Base-by-base conservation (phyloP, 2,797 vertebrate species). In the Atherinosoma microstoma region DNA sequence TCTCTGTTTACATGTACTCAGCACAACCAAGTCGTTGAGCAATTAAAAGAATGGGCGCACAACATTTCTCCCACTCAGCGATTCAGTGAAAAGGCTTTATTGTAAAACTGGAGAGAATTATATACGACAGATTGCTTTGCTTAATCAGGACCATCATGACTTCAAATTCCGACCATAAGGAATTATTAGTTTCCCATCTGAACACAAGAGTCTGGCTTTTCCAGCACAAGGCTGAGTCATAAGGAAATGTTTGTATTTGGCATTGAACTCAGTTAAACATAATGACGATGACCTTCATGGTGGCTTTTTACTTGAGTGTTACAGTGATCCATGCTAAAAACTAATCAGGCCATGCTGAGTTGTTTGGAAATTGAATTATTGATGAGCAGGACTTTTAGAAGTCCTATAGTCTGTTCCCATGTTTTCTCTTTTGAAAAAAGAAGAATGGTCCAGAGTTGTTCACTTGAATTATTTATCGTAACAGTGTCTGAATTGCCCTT, bases 211-310 rank as follows among this genome's bases (percentile, higher is more conserved):
- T 73, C 68, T 70, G 54, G 59, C 60, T 77, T 72, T 72, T 82
- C 72, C 56, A 63, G 58, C 82, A 67, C 3, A 58, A 78, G 54
- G 56, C 76, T 74, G 60, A 82, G 70, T 84, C 77, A 59, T 75
- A 66, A 67, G 35, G 49, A 84, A 79, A 58, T 66, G 56, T 81
- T 83, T 79, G 80, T 77, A 82, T 81, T 78, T 89, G 47, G 74
- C 76, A 80, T 45, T 42, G 59, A 87, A 70, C 73, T 73, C 53
- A 34, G 1, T 67, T 69, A 57, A 70, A 67, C 35, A 62, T 72
- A 84, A 76, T 72, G 40, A 78, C 76, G 61, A 67, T 78, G 79
- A 70, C 86, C 68, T 69, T 80, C 67, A 75, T 76, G 58, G 71
- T 62, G 69, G 54, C 64, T 58, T 78, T 59, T 76, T 76, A 76